phyloP scores from a whole-genome alignment of 2,113 vertebrate genomes.

The Solea solea region DNA sequence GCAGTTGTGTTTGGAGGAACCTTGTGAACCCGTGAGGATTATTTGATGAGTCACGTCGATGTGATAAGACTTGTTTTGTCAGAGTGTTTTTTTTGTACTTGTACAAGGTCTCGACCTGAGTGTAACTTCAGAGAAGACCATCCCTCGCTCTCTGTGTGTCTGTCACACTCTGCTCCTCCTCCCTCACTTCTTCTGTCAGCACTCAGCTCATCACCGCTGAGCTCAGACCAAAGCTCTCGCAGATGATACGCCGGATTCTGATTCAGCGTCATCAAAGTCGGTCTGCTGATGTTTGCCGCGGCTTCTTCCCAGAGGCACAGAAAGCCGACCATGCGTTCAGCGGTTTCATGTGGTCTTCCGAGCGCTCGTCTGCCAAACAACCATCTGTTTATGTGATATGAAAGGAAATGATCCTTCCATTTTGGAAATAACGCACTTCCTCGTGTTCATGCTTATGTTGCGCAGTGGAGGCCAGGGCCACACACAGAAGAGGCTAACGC shows the following conservation, averaged over 20 bases:
- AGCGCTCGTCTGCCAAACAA: slow-evolving; percentile 22
- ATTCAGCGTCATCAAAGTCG: not conserved
- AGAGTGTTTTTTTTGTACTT: too few species aligned
- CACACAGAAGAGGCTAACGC: not conserved
- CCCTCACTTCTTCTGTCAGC: not conserved
- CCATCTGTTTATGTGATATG: slow-evolving; percentile 31
- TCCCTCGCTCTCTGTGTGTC: too few species aligned
- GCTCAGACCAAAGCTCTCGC: not conserved
- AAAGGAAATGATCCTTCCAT: slow-evolving; percentile 30
- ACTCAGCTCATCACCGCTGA: not conserved
- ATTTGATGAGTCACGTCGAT: too few species aligned
- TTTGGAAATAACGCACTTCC: slow-evolving; percentile 16
- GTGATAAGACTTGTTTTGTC: too few species aligned
- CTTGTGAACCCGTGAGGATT: too few species aligned
- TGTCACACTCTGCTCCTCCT: not conserved
- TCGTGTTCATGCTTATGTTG: slow-evolving; percentile 17
- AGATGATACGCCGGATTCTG: not conserved
- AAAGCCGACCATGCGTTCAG: not conserved
- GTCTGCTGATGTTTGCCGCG: not conserved
- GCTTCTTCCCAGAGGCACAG: slow-evolving; percentile 9
- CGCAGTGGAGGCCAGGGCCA: slow-evolving; percentile 18
- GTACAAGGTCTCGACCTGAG: too few species aligned
- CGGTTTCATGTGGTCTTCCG: slow-evolving; percentile 26
- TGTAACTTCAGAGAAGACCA: too few species aligned
- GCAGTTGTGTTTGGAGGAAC: too few species aligned